Conservation (phyloP, 2,888 invertebrate genomes). For the Cynaeus angustus region DNA sequence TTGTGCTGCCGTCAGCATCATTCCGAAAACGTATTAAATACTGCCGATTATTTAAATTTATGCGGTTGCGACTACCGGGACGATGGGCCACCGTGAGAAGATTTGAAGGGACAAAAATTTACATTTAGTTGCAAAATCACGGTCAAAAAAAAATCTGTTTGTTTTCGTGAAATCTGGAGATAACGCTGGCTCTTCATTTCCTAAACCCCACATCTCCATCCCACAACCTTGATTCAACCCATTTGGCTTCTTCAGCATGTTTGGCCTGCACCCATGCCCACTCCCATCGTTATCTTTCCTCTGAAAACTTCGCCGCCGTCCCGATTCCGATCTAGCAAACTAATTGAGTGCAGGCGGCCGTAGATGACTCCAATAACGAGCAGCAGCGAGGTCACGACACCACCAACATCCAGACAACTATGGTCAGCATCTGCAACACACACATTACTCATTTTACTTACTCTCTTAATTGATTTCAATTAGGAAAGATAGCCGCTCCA, state of each 20-base stretch:
- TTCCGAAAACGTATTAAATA: slow-evolving; percentile 51
- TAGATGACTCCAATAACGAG: slow-evolving; percentile 28
- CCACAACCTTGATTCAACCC: not conserved
- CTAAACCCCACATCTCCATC: no score
- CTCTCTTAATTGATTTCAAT: slow-evolving; percentile 52
- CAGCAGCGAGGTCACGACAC: slow-evolving; percentile 45
- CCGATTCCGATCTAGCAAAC: slow-evolving; percentile 2
- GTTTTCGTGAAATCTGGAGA: no score
- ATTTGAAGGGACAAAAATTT: no score
- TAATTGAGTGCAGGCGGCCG: slow-evolving; percentile 46
- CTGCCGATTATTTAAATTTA: slow-evolving; percentile 42
- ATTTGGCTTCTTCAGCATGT: not conserved
- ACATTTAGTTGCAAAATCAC: no score
- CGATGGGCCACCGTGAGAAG: not conserved
- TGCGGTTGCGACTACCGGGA: slow-evolving; percentile 18
- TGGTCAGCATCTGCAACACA: slow-evolving; percentile 51
- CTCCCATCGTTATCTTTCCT: not conserved
- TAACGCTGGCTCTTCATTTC: no score
- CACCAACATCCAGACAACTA: slow-evolving; percentile 42
- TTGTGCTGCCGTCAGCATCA: slow-evolving; percentile 57
- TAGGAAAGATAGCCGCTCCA: slow-evolving; percentile 48
- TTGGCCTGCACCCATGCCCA: slow-evolving; percentile 1
- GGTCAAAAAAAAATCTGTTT: no score
- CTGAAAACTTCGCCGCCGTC: not conserved
- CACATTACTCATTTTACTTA: slow-evolving; percentile 55